Evolutionary conservation across 37 sponge, comb jelly and placozoan genomes (phyloP).

Genomic region (Dysidea cf. avara): DNA sequence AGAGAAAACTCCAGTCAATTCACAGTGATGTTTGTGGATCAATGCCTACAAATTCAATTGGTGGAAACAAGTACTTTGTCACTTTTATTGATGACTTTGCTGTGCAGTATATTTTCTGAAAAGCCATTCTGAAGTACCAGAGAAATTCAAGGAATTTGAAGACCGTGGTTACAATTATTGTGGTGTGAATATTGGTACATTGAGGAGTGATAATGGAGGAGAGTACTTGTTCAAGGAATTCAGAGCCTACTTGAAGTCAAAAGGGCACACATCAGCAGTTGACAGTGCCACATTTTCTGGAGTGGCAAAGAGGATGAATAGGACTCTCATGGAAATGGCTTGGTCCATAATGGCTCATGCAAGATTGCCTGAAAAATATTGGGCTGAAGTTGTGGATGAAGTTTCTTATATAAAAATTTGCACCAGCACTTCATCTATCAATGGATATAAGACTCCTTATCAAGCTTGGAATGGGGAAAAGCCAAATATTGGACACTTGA

Average conservation of each 20-base stretch:
- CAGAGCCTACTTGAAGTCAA: too few species aligned
- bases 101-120: slow-evolving; percentile 21
- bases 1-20: slow-evolving; percentile 2
- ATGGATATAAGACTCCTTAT: background rate
- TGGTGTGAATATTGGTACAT: background rate
- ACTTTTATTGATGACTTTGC: slow-evolving; percentile 13
- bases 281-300: too few species aligned
- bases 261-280: slow-evolving; percentile 14
- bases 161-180: background rate
- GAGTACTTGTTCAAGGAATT: too few species aligned
- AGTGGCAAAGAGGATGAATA: background rate
- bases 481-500: background rate
- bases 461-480: background rate
- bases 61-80: slow-evolving; percentile 11
- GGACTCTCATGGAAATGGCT: slow-evolving; percentile 19
- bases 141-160: slow-evolving; percentile 58
- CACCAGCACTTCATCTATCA: too few species aligned
- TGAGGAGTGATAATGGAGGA: slow-evolving; percentile 16
- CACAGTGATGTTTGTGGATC: slow-evolving; percentile 11
- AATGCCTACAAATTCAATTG: slow-evolving; percentile 21
- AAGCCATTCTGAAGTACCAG: background rate
- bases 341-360: slow-evolving; percentile 31
- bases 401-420: too few species aligned
- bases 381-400: slow-evolving; percentile 12
- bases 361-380: background rate